Evolutionary conservation across 1,140 invertebrate species (phyloP).

Genomic region (Cotesia vestalis): DNA sequence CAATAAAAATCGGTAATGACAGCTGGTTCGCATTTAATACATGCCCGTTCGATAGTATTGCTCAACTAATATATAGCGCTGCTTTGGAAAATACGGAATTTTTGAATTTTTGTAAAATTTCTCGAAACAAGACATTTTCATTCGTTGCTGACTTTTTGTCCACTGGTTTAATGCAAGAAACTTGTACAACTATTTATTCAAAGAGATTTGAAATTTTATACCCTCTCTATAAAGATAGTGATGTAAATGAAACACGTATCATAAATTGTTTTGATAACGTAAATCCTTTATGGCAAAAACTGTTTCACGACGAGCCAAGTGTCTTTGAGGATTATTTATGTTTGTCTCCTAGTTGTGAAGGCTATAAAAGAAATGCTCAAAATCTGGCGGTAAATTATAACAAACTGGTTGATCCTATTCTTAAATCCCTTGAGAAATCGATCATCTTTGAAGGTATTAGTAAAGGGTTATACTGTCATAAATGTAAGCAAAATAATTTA

Average conservation of each 20-base stretch:
- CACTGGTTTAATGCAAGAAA: neutral
- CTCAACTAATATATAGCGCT: neutral
- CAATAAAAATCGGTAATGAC: neutral
- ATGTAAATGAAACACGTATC: neutral
- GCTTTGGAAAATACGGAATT: neutral
- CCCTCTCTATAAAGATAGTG: neutral
- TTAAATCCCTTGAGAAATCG: neutral
- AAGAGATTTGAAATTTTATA: neutral
- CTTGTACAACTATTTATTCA: neutral
- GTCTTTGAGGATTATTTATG: neutral
- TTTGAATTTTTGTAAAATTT: neutral
- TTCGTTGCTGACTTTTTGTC: neutral
- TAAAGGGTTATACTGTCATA: neutral
- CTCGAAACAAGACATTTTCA: neutral
- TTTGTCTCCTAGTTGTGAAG: constrained; percentile 1
- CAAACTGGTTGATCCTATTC: neutral
- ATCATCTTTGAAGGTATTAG: neutral
- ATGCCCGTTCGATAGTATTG: neutral
- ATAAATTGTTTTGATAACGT: neutral
- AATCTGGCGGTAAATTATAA: neutral
- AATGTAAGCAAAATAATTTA: neutral
- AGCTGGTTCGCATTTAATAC: neutral
- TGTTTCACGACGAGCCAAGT: constrained; percentile 1
- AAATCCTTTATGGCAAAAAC: neutral
- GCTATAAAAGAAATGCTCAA: neutral